These are phyloP conservation scores for Stenodera caucasica DNA, from an alignment of 2,888 invertebrate genomes.

Conservation along the genomic window DNA sequence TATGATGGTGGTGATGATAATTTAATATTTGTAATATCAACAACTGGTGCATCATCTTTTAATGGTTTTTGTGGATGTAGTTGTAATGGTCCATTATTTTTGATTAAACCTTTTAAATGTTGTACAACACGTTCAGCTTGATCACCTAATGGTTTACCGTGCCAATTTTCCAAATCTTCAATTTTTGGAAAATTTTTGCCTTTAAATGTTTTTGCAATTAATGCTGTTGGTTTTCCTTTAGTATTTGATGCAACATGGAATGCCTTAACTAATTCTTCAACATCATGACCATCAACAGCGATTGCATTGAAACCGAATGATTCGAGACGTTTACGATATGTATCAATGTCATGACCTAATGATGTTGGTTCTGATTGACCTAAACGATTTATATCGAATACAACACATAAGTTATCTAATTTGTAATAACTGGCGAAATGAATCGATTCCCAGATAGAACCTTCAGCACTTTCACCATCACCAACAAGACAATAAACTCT, in stretches of 20 bases:
- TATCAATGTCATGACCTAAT: constrained; percentile 88
- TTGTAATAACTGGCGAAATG: constrained; percentile 95
- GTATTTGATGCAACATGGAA: constrained; percentile 77
- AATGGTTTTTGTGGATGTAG: constrained; percentile 67
- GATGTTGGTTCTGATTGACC: constrained; percentile 97
- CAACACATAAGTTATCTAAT: constrained; percentile 93
- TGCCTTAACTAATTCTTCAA: constrained; percentile 86
- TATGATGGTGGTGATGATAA: constrained; percentile 83
- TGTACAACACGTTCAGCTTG: constrained; percentile 72
- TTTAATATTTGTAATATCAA: constrained; percentile 71
- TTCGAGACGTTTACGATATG: constrained; percentile 81
- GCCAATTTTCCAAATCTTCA: constrained; percentile 95
- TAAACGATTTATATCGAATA: constrained; percentile 95
- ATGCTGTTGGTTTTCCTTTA: constrained; percentile 84
- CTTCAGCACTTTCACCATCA: constrained; percentile 98
- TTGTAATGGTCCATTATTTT: constrained; percentile 67
- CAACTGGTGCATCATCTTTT: constrained; percentile 68
- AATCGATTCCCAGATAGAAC: constrained; percentile 96
- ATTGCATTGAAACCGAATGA: constrained; percentile 90
- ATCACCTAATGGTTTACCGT: constrained; percentile 93
- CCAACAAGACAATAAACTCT: constrained; percentile 96
- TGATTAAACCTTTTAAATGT: constrained; percentile 68
- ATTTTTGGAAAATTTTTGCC: constrained; percentile 88
- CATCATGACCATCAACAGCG: constrained; percentile 95
- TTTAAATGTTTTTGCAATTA: constrained; percentile 95